Evolutionary conservation across 2,888 invertebrate genomes (phyloP), one percentile per base, ranked within the genome.

Genomic region (Atrina japonica): DNA sequence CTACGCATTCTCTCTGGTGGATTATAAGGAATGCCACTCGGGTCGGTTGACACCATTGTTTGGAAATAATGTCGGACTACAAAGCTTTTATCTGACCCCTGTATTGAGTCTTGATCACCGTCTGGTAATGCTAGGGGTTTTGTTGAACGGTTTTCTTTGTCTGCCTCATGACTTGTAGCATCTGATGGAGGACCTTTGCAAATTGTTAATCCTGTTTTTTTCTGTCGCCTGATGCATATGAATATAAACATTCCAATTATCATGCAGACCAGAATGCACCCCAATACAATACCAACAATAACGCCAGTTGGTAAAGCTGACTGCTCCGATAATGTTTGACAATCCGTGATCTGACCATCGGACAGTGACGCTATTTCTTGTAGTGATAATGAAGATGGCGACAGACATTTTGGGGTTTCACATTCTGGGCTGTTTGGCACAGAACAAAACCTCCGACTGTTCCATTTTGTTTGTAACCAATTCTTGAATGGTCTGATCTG

Each of bases 1-100:
- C 56, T 63, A 23, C 61, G 63, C 45, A 64, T 64, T 25, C 55
- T 40, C 21, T 69, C 64, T 6, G 64, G 64, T 18, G 63, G 50
- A 25, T 64, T 64, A 9, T 40, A 18, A 14, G 61, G 56, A 21
- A 61, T 49, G 14, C 21, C 69, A 69, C 58, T 64, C 2, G 69
- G 69, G 41, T 69, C 50, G 27, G 50, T 35, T 11, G 61, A 61
- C 21, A 61, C 81, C 81, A 86, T 83, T 21, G 83, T 80, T 65
- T 84, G 82, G 70, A 87, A 85, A 67, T 82, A 87, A 47, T 86
- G 82, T 3, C 84, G 64, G 49, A 87, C 83, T 52, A 85, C 84
- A 78, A 83, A 87, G 72, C 84, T 83, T 75, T 84, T 84, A 60
- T 87, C 86, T 1, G 87, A 87, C 6, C 35, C 35, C 49, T 84